These are phyloP conservation scores for Platichthys flesus DNA, from an alignment of 2,113 vertebrate genomes.

Conservation along the genomic window DNA sequence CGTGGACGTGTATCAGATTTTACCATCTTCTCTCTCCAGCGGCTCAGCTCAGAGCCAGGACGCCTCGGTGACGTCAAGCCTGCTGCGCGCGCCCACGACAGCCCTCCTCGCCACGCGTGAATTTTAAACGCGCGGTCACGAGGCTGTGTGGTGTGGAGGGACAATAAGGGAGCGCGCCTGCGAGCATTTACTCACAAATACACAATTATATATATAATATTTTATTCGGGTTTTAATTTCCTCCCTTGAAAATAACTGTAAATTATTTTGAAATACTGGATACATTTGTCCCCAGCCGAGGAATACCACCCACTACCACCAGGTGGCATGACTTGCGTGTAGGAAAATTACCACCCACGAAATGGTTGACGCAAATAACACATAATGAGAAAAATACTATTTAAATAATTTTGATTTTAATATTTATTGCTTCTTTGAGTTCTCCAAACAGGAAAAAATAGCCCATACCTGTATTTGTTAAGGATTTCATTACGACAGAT, in stretches of 20 bases:
- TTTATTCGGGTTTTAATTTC: too few relatives aligned
- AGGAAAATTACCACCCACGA: background rate
- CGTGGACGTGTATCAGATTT: conserved; percentile 61
- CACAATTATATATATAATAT: too few relatives aligned
- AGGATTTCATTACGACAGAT: too few relatives aligned
- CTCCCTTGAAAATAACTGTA: background rate
- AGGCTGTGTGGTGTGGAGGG: conserved; percentile 8
- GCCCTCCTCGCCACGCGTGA: conserved; percentile 74
- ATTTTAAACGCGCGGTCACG: conserved; percentile 70
- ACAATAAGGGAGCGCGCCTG: background rate
- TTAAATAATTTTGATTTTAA: too few relatives aligned
- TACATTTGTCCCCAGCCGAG: background rate
- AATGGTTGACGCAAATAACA: background rate
- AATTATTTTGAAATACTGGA: background rate
- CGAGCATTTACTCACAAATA: background rate
- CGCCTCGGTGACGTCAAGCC: conserved; percentile 85
- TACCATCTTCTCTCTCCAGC: conserved; percentile 75
- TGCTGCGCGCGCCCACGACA: conserved; percentile 74
- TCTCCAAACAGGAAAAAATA: too few relatives aligned
- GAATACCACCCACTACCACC: conserved; percentile 10
- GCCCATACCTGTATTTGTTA: too few relatives aligned
- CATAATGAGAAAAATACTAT: too few relatives aligned
- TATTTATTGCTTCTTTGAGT: too few relatives aligned
- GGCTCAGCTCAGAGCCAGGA: conserved; percentile 80
- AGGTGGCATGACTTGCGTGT: conserved; percentile 47